Evolutionary conservation across 2,797 vertebrate genomes (phyloP).

Genomic region (Helarctos malayanus): DNA sequence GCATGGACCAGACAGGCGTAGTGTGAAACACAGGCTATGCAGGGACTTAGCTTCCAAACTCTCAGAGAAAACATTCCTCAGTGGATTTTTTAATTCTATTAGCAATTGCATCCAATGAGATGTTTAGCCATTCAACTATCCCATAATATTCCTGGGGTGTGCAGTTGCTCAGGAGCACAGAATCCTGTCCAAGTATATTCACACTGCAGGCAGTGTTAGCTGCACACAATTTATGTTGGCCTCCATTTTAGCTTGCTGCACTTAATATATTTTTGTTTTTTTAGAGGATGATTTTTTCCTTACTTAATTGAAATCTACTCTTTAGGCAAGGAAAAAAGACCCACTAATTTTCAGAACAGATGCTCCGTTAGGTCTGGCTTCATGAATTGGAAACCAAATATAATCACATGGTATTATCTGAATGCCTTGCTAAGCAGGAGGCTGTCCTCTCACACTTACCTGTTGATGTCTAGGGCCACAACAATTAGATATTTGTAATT

Average conservation of each 20-base stretch:
- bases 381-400: background rate
- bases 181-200: background rate
- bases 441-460: background rate
- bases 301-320: conserved; percentile 36
- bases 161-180: background rate
- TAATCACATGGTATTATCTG: background rate
- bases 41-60: background rate
- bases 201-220: background rate
- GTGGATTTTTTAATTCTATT: background rate
- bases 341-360: background rate
- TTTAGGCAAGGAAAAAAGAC: conserved; percentile 24
- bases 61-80: background rate
- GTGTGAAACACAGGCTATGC: background rate
- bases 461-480: background rate
- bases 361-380: conserved; percentile 36
- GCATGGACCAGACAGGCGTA: background rate
- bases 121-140: background rate
- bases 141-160: background rate
- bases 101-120: background rate
- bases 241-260: background rate
- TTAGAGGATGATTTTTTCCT: background rate
- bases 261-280: background rate
- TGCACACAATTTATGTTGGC: background rate
- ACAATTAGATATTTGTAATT: background rate
- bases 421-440: background rate